Base-by-base conservation (phyloP, 2,113 vertebrate species). In the Nothoprocta pentlandii region DNA sequence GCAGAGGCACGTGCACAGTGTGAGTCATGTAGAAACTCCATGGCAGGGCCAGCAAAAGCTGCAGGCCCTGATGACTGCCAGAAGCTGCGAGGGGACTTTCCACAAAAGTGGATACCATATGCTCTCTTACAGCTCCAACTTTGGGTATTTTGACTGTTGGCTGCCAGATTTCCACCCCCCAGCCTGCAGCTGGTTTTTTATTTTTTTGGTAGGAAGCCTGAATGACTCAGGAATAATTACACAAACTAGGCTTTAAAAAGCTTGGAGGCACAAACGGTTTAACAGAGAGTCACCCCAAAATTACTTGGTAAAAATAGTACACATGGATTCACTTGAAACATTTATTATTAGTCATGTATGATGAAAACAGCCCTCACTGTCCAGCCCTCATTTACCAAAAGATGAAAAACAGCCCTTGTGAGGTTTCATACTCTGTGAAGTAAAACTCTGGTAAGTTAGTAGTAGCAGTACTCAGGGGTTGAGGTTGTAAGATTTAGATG, bases 261-360 rank as follows among this genome's bases (percentile, higher is more conserved):
- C 30, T 61, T 66, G 13, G 30, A 70, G 56, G 53, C 20, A 69
- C 25, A 90, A 85, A 53, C 67, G 71, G 80, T 89, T 78, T 46
- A 83, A 74, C 51, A 79, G 58, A 21, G 34, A 30, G 53, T 69
- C 83, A 67, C n/a, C 61, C 73, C 73, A 82, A 62, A 89, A 82
- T 68, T 74, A 32, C 77, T 78, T 78, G 36, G 16, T 80, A 80
- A 77, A 90, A 94, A 83, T 47, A 93, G 80, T 32, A 63, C 39
- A 39, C 2, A 2, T 42, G 77, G 64, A 88, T 90, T 85, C 77
- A 82, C 63, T 87, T 77, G 68, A 74, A 68, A 51, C 4, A 4
- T 83, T 95, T 96, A 92, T 90, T 94, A 90, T 64, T 94, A 64
- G 56, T 34, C 74, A 4, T 83, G 42, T 49, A 20, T 63, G 63